A percentile compares a stretch with the other conserved stretches of the same genome.
These are phyloP conservation scores for Acheta domesticus DNA, from an alignment of 2,888 invertebrate genomes.

Conservation along the genomic window DNA sequence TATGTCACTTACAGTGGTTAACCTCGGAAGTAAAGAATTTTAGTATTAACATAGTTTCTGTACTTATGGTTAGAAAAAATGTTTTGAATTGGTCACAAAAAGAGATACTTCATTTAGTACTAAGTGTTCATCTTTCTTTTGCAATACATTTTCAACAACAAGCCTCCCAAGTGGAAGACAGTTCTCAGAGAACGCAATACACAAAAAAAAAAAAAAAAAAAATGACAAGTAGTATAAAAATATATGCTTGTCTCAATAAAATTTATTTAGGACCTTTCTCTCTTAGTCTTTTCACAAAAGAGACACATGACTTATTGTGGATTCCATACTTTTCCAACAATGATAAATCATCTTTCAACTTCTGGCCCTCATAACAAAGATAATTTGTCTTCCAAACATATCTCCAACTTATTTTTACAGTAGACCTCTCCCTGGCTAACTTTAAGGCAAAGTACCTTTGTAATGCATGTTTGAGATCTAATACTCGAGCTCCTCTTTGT, in stretches of 20 bases:
- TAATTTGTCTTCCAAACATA: conserved; percentile 68
- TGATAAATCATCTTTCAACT: conserved; percentile 60
- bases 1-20: too few species aligned
- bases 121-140: too few species aligned
- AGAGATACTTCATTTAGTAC: too few species aligned
- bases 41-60: too few species aligned
- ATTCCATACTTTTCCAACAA: conserved; percentile 66
- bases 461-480: conserved; percentile 71
- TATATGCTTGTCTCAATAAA: neutral
- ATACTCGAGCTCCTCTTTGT: conserved; percentile 64
- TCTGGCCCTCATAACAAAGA: conserved; percentile 56
- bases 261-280: conserved; percentile 43
- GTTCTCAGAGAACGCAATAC: too few species aligned
- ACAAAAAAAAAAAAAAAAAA: too few species aligned
- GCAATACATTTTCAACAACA: too few species aligned
- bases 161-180: too few species aligned
- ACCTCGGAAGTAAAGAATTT: too few species aligned
- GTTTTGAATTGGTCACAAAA: too few species aligned
- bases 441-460: conserved; percentile 64
- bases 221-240: too few species aligned
- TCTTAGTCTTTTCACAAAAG: conserved; percentile 64
- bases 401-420: conserved; percentile 66
- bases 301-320: conserved; percentile 65
- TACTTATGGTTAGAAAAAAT: too few species aligned
- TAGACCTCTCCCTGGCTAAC: conserved; percentile 56